A percentile compares a stretch with the other conserved stretches of the same genome.
Evolutionary conservation across 2,113 vertebrate species (phyloP).

Genomic region (Noturus placidus): DNA sequence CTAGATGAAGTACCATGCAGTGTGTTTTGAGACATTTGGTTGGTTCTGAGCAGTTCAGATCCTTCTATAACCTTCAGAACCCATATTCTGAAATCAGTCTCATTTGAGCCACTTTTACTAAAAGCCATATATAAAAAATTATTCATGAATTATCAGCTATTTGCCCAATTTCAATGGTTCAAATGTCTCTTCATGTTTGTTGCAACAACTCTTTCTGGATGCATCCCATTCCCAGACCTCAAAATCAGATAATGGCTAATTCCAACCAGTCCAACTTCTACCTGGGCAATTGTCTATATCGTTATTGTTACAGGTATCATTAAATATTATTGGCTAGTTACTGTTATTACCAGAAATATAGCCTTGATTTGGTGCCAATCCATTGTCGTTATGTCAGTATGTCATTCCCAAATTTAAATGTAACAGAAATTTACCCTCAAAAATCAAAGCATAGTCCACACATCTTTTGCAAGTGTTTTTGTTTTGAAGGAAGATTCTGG

Average conservation of each 20-base stretch:
- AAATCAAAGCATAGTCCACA: background rate
- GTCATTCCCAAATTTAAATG: background rate
- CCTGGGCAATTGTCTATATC: background rate
- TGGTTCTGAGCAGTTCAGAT: background rate
- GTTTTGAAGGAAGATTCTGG: slow-evolving; percentile 41
- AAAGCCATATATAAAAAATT: background rate
- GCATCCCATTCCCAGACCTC: background rate
- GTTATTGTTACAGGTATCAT: background rate
- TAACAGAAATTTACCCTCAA: background rate
- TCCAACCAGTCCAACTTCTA: background rate
- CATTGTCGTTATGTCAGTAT: background rate
- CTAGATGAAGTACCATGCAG: background rate
- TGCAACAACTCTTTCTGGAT: background rate
- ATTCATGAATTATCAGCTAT: background rate
- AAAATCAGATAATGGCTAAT: background rate
- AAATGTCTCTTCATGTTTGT: background rate
- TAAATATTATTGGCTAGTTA: background rate
- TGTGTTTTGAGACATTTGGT: background rate
- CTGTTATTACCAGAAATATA: background rate
- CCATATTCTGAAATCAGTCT: background rate
- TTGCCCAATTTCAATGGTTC: background rate
- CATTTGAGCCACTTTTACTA: background rate
- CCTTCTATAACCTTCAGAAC: background rate
- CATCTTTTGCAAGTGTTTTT: slow-evolving; percentile 28
- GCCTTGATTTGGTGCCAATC: background rate